Conservation (phyloP, 2,888 invertebrate species). For the Molorchus minor region DNA sequence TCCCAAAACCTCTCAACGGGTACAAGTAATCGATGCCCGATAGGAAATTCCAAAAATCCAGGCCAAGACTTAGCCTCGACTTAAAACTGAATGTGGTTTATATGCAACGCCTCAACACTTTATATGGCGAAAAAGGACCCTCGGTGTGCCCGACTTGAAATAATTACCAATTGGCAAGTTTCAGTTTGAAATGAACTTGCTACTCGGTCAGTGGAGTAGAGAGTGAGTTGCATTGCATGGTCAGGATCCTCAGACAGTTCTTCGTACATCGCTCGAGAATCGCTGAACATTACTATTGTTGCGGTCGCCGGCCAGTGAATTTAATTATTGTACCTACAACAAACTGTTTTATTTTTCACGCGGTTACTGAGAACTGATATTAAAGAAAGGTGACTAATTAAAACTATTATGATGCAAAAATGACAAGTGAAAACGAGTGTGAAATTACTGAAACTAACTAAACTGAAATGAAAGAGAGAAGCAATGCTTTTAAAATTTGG, state of each 20-base stretch:
- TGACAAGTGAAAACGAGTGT: conserved; percentile 9
- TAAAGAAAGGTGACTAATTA: too few species aligned
- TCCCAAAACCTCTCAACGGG: too few species aligned
- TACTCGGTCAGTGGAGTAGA: conserved; percentile 57
- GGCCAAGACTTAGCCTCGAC: conserved; percentile 4
- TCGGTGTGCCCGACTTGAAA: background rate
- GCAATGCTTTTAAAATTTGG: conserved; percentile 13
- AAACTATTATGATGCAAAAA: too few species aligned
- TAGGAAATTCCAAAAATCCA: conserved; percentile 3
- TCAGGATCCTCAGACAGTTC: background rate
- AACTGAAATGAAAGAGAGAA: conserved; percentile 15
- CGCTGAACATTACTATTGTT: conserved; percentile 5
- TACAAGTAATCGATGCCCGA: too few species aligned
- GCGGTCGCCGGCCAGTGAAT: conserved; percentile 8
- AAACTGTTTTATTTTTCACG: too few species aligned
- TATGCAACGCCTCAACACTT: background rate
- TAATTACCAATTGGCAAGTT: conserved; percentile 28
- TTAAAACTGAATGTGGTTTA: too few species aligned
- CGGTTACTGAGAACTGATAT: too few species aligned
- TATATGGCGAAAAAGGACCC: conserved; percentile 11
- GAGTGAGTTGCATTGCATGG: conserved; percentile 44
- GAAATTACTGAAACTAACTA: too few species aligned
- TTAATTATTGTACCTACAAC: too few species aligned
- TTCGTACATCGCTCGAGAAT: conserved; percentile 17
- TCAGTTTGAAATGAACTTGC: conserved; percentile 30